Percentiles rank a stretch among this genome's conserved stretches.
Evolutionary conservation across 1,140 invertebrate species (phyloP).

Genomic region (Drosophila pruinosa): DNA sequence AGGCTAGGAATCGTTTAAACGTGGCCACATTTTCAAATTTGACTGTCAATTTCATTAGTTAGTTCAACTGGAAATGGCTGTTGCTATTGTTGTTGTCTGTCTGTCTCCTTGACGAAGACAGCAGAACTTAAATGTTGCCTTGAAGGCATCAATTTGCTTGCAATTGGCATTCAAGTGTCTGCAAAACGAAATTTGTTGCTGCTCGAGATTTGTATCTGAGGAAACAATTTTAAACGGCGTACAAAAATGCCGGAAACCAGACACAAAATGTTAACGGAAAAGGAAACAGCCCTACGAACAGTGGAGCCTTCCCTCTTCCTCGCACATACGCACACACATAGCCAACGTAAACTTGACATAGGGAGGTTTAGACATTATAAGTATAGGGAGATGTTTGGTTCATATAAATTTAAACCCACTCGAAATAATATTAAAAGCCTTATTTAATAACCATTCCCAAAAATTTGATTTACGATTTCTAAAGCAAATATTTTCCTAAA

Average conservation of each 20-base stretch:
- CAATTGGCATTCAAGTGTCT: constrained; percentile 73
- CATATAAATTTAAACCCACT: not conserved
- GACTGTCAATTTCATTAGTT: constrained; percentile 1
- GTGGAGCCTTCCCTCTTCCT: constrained; percentile 3
- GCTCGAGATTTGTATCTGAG: constrained; percentile 67
- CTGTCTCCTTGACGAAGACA: not conserved
- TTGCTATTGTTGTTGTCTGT: constrained; percentile 6
- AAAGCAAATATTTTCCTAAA: not conserved
- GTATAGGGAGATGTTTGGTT: not conserved
- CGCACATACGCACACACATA: constrained; percentile 5
- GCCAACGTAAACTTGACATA: not conserved
- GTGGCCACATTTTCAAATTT: constrained; percentile 23
- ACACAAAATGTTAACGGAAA: constrained; percentile 78
- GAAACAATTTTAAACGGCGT: constrained; percentile 78
- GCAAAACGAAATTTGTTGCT: constrained; percentile 34
- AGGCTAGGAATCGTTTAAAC: constrained; percentile 2
- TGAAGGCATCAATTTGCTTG: constrained; percentile 70
- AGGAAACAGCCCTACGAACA: constrained; percentile 66
- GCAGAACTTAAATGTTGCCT: constrained; percentile 50
- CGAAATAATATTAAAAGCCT: not conserved
- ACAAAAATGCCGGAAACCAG: constrained; percentile 79
- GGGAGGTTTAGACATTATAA: not conserved
- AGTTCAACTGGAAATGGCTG: not conserved
- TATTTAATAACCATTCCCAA: not conserved
- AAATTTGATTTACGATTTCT: not conserved